Base-by-base conservation (phyloP, 2,113 vertebrate species). In the Rattus norvegicus region DNA sequence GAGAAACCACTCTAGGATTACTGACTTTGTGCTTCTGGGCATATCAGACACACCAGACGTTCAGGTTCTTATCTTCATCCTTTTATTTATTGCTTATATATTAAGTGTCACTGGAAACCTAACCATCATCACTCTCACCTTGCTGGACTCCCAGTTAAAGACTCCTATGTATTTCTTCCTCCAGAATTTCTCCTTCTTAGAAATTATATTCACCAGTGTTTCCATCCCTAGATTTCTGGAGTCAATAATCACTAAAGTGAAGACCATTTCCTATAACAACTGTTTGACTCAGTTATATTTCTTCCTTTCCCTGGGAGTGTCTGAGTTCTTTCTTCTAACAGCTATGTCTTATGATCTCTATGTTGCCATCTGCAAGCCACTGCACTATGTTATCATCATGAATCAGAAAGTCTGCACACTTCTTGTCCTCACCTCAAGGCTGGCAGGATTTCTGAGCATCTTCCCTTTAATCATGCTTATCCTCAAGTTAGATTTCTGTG, bases 391-490 rank as follows among this genome's bases (percentile, higher is more conserved):
- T 28, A 86, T 92, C n/a, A 96, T 94, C 76, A 79, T 47, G 81
- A 84, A 10, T 17, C 81, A 63, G 81, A 84, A 17, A 63, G 81
- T 84, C 1, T 84, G 81, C n/a, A 63, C 54, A 13, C 1, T 84
- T 10, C 65, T 97, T 22, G 79, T 96, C 89, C 59, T 89, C 19
- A 36, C 26, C 26, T 91, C 95, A 1, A 95, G 96, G 95, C 39
- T 97, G 19, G 75, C 43, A 73, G 97, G 92, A 2, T 98, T 97
- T 70, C 65, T 98, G 39, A 94, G 69, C 67, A 97, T 97, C 52
- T 97, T 88, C 0, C 87, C 90, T 75, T 89, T 86, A 28, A 43
- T 96, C 28, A 88, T 95, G 80, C 83, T 97, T 24, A 63, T 95
- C 49, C n/a, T 95, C 59, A 88, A 63, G 54, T 28, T 97, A 43